Evolutionary conservation across 2,888 invertebrate genomes (phyloP).

Genomic region (Cantharis lateralis): DNA sequence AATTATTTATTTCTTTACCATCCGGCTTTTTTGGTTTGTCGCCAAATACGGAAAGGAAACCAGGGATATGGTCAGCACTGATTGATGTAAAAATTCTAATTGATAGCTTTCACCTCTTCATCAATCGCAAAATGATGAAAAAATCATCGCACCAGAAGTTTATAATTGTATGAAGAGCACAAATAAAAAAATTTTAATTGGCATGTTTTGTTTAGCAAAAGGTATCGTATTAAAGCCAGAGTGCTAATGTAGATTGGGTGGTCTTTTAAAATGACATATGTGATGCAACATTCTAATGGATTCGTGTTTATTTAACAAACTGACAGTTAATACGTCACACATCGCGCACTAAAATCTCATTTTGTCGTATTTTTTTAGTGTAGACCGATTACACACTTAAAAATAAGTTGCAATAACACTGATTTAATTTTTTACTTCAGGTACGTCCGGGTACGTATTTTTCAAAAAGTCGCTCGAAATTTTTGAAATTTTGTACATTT

Average conservation of each 20-base stretch:
- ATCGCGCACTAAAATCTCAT: constrained; percentile 38
- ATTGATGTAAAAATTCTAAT: not conserved
- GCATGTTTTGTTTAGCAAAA: not conserved
- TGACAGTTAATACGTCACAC: constrained; percentile 53
- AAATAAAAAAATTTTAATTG: not conserved
- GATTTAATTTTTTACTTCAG: not conserved
- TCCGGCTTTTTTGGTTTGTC: constrained; percentile 67
- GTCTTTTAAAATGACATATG: constrained; percentile 52
- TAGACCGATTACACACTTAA: constrained; percentile 17
- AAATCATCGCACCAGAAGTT: not conserved
- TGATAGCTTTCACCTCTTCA: not conserved
- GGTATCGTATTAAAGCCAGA: constrained; percentile 9
- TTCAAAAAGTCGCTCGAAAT: not conserved
- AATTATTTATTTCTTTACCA: constrained; percentile 71
- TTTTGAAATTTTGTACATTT: not conserved
- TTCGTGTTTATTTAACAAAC: constrained; percentile 57
- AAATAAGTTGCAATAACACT: constrained; percentile 5
- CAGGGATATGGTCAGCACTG: constrained; percentile 2
- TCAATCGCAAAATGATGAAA: no score
- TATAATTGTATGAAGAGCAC: not conserved
- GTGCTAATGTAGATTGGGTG: constrained; percentile 47
- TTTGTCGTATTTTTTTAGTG: constrained; percentile 30
- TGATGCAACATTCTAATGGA: constrained; percentile 58
- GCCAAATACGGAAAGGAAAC: constrained; percentile 40
- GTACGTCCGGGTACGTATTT: not conserved